A percentile compares a stretch with the other conserved stretches of the same genome.
Conservation (phyloP, 2,113 vertebrate species). For the Poecile atricapillus region DNA sequence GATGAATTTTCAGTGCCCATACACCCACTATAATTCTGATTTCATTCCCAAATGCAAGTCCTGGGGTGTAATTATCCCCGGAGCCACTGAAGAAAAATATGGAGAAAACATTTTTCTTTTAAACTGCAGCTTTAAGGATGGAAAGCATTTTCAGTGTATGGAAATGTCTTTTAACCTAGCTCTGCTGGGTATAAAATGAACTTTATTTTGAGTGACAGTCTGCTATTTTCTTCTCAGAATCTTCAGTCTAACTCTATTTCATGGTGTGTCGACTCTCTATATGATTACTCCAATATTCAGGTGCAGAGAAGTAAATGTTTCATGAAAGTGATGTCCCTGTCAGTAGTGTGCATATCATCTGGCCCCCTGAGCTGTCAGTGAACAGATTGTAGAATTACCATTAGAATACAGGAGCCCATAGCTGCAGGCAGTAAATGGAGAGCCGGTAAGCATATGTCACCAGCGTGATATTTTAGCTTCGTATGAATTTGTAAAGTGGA, state of each 20-base stretch:
- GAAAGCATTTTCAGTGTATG: constrained; percentile 39
- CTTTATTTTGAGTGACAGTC: constrained; percentile 82
- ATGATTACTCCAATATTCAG: constrained; percentile 86
- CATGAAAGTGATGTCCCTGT: constrained; percentile 92
- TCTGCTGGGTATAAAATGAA: constrained; percentile 69
- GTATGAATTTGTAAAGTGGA: constrained; percentile 82
- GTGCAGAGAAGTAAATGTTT: constrained; percentile 88
- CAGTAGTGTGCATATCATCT: constrained; percentile 79
- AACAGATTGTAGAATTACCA: constrained; percentile 90
- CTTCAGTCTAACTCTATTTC: constrained; percentile 84
- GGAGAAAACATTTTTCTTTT: background rate
- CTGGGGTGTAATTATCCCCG: background rate
- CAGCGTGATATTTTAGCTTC: constrained; percentile 77
- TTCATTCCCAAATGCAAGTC: background rate
- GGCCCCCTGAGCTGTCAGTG: constrained; percentile 79
- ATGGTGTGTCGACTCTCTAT: constrained; percentile 81
- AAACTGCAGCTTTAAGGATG: background rate
- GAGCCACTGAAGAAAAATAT: background rate
- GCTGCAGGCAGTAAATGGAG: constrained; percentile 80
- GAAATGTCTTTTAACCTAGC: constrained; percentile 48
- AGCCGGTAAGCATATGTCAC: constrained; percentile 83
- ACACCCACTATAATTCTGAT: background rate
- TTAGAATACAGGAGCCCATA: constrained; percentile 77
- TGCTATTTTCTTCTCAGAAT: constrained; percentile 79
- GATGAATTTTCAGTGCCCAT: background rate